Evolutionary conservation across 2,888 invertebrate genomes (phyloP).

Genomic region (Limenitis arthemis): DNA sequence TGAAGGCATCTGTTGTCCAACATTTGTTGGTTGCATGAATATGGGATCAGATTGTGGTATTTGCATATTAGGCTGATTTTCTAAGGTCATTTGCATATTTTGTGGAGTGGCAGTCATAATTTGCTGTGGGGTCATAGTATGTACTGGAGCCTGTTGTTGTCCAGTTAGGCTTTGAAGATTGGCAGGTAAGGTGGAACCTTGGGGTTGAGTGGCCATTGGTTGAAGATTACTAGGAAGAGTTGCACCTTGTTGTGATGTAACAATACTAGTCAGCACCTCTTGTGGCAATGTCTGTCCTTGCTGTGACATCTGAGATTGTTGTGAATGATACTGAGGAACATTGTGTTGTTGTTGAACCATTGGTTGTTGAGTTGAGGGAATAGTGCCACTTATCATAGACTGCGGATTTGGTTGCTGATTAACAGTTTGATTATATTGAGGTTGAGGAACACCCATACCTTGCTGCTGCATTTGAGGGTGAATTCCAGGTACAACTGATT

Average conservation of each 20-base stretch:
- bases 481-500: conserved; percentile 64
- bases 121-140: conserved; percentile 63
- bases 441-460: conserved; percentile 62
- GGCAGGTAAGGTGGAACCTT: conserved; percentile 74
- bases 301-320: conserved; percentile 63
- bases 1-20: conserved; percentile 58
- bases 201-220: conserved; percentile 61
- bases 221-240: conserved; percentile 61
- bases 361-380: conserved; percentile 62
- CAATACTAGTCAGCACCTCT: conserved; percentile 65
- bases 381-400: conserved; percentile 58
- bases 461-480: conserved; percentile 68
- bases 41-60: conserved; percentile 68
- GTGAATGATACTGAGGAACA: conserved; percentile 66
- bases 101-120: conserved; percentile 69
- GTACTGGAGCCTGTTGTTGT: conserved; percentile 63
- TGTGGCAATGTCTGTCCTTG: conserved; percentile 65
- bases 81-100: conserved; percentile 70
- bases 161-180: conserved; percentile 68
- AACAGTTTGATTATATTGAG: conserved; percentile 68
- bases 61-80: conserved; percentile 70
- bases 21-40: conserved; percentile 61
- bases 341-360: conserved; percentile 66
- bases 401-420: conserved; percentile 60
- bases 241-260: conserved; percentile 65